Percentiles rank a stretch among this genome's conserved stretches.
Evolutionary conservation across 2,113 vertebrate genomes (phyloP).

Genomic region (Athene noctua): DNA sequence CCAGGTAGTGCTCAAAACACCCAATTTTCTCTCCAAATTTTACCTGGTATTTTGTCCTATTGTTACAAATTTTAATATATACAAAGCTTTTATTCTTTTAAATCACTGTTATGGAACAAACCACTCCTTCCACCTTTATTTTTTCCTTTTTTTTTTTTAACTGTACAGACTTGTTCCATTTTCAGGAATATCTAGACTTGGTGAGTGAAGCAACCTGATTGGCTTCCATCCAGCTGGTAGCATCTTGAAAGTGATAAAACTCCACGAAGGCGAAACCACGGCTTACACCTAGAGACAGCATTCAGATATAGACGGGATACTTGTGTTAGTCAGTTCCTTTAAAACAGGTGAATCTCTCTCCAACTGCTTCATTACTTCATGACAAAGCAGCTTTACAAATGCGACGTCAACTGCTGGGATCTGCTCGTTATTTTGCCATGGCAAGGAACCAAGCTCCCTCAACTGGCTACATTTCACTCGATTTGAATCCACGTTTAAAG

Average conservation of each 20-base stretch:
- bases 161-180: constrained; percentile 88
- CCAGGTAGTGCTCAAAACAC: background rate
- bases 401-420: constrained; percentile 84
- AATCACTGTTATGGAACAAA: constrained; percentile 78
- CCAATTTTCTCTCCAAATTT: background rate
- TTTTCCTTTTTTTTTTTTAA: constrained; percentile 59
- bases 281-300: constrained; percentile 99
- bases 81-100: constrained; percentile 75
- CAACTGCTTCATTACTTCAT: constrained; percentile 95
- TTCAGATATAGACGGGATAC: constrained; percentile 99
- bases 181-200: constrained; percentile 95
- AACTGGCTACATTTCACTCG: constrained; percentile 70
- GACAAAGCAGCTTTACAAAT: constrained; percentile 90
- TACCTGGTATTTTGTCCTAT: background rate
- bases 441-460: constrained; percentile 87
- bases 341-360: constrained; percentile 98
- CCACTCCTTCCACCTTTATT: constrained; percentile 76
- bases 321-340: constrained; percentile 99
- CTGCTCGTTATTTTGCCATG: constrained; percentile 91
- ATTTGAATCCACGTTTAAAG: constrained; percentile 74
- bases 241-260: constrained; percentile 99
- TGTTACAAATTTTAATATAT: constrained; percentile 77
- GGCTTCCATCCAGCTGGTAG: constrained; percentile 99
- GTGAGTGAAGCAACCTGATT: constrained; percentile 99
- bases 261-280: constrained; percentile 99